A percentile compares a stretch with the other conserved stretches of the same genome.
phyloP scores from a whole-genome alignment of 2,797 vertebrate species.

The Chloroceryle inda region DNA sequence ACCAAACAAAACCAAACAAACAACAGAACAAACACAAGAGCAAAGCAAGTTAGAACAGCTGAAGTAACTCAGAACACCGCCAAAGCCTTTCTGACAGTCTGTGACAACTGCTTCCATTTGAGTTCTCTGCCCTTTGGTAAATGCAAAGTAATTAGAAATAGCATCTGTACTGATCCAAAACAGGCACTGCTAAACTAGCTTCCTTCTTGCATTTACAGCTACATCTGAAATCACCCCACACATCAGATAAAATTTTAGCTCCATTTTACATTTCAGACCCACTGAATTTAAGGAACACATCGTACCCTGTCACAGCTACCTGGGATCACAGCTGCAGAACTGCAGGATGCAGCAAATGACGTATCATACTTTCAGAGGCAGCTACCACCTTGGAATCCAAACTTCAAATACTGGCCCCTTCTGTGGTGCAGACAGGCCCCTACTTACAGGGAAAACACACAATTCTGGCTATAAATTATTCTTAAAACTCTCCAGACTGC shows the following conservation, averaged over 20 bases:
- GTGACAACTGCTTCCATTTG: accelerated
- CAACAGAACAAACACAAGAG: neutral
- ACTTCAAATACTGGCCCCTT: neutral
- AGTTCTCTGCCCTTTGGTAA: neutral
- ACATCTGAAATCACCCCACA: neutral
- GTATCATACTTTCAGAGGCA: neutral
- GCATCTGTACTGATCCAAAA: neutral
- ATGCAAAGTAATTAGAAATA: neutral
- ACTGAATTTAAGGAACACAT: neutral
- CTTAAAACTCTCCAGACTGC: neutral
- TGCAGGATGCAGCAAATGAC: accelerated
- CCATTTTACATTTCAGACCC: neutral
- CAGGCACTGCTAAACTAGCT: neutral
- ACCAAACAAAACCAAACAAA: neutral
- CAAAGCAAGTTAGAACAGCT: neutral
- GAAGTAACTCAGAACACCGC: neutral
- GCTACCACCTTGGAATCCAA: neutral
- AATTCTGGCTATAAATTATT: neutral
- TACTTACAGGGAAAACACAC: neutral
- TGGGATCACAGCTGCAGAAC: neutral
- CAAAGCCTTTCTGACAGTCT: neutral
- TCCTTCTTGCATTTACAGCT: neutral
- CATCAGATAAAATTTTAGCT: neutral
- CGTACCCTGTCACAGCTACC: neutral
- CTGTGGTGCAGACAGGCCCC: neutral